Evolutionary conservation across 2,888 invertebrate genomes (phyloP).

Genomic region (Pristionchus maxplancki): DNA sequence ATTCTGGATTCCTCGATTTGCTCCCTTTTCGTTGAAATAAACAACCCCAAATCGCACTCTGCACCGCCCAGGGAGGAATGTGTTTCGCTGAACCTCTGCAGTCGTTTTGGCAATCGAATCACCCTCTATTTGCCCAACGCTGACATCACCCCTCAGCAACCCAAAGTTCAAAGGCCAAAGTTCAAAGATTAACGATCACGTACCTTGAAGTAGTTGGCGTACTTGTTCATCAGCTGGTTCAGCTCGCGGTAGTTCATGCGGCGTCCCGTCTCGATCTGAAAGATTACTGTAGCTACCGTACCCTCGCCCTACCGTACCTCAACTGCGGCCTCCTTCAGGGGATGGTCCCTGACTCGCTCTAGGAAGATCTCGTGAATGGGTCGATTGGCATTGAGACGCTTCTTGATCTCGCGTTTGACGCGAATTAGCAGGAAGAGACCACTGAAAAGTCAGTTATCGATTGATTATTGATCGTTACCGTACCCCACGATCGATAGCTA

Average conservation of each 20-base stretch:
- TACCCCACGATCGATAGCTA: background rate
- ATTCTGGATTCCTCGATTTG: background rate
- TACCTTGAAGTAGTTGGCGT: slow-evolving; percentile 74
- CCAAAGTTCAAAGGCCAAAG: background rate
- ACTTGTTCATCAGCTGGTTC: slow-evolving; percentile 71
- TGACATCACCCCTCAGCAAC: background rate
- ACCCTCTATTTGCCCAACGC: background rate
- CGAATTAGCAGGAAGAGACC: slow-evolving; percentile 67
- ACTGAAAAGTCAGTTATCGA: slow-evolving; percentile 59
- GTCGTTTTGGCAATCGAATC: background rate
- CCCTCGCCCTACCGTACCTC: slow-evolving; percentile 55
- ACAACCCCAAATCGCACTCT: slow-evolving; percentile 13
- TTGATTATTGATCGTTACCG: background rate
- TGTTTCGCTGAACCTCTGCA: slow-evolving; percentile 29
- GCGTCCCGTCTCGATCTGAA: slow-evolving; percentile 69
- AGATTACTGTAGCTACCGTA: background rate
- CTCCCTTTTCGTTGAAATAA: background rate
- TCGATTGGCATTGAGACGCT: slow-evolving; percentile 62
- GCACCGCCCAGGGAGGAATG: background rate
- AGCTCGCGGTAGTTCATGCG: slow-evolving; percentile 69
- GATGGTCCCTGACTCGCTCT: slow-evolving; percentile 62
- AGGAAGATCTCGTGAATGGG: slow-evolving; percentile 74
- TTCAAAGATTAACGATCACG: slow-evolving; percentile 37
- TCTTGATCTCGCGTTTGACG: slow-evolving; percentile 66
- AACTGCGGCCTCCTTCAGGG: slow-evolving; percentile 66